A percentile compares a stretch with the other conserved stretches of the same genome.
Evolutionary conservation across 2,797 vertebrate species (phyloP).

Genomic region (Cyprinella venusta): DNA sequence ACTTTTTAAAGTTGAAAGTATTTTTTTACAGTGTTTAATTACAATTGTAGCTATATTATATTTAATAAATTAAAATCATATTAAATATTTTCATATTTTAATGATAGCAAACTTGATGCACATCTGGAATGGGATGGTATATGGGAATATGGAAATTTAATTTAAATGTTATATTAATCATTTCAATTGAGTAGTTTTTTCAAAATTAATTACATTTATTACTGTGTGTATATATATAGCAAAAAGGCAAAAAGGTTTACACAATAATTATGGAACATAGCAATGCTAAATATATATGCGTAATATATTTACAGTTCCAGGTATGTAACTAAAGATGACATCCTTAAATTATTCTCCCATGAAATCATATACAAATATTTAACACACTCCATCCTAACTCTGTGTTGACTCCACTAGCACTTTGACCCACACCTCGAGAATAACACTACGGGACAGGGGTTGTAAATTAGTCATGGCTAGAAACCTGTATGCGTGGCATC

Average conservation of each 20-base stretch:
- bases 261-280: neutral
- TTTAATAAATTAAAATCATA: too few relatives aligned
- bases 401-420: constrained; percentile 9
- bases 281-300: neutral
- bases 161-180: neutral
- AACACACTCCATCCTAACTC: neutral
- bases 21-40: too few relatives aligned
- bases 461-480: too few relatives aligned
- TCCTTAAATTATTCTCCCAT: constrained; percentile 5
- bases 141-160: neutral
- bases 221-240: neutral
- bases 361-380: constrained; percentile 18
- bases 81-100: too few relatives aligned
- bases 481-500: too few relatives aligned
- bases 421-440: neutral
- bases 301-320: neutral
- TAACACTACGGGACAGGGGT: too few relatives aligned
- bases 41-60: too few relatives aligned
- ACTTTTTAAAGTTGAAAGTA: too few relatives aligned
- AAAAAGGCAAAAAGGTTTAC: neutral
- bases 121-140: too few relatives aligned
- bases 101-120: too few relatives aligned
- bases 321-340: neutral
- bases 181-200: neutral
- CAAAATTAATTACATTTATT: neutral